Percentiles rank a stretch among this genome's conserved stretches.
phyloP scores from a whole-genome alignment of 2,888 invertebrate species.

The Lysandra bellargus region DNA sequence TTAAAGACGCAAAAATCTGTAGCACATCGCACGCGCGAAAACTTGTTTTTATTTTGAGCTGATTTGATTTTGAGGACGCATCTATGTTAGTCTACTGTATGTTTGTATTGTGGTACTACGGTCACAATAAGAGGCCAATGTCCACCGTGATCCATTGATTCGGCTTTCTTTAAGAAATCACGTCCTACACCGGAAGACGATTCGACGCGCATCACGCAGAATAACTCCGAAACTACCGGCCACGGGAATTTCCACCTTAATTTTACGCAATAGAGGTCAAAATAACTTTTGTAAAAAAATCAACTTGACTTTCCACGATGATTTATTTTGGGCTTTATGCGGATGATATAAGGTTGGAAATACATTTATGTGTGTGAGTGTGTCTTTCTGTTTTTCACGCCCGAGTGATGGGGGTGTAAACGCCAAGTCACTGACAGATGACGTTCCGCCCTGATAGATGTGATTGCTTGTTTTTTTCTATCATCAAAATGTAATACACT shows the following conservation, averaged over 20 bases:
- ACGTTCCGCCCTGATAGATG: constrained; percentile 70
- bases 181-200: constrained; percentile 77
- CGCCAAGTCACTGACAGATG: constrained; percentile 68
- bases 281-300: constrained; percentile 34
- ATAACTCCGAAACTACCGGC: constrained; percentile 48
- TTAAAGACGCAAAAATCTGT: neutral
- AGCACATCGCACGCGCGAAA: neutral
- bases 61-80: neutral
- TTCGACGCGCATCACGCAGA: constrained; percentile 69
- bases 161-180: constrained; percentile 78
- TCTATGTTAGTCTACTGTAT: neutral
- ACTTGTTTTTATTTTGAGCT: neutral
- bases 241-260: constrained; percentile 46
- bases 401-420: constrained; percentile 60
- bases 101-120: neutral
- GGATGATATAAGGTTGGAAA: neutral
- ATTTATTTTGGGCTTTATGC: neutral
- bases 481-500: constrained; percentile 36
- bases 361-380: constrained; percentile 39
- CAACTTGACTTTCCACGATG: neutral
- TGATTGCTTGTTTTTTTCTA: constrained; percentile 45
- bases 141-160: constrained; percentile 74
- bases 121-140: constrained; percentile 69
- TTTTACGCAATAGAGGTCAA: fast-evolving
- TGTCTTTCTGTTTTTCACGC: constrained; percentile 59